Evolutionary conservation across 2,888 invertebrate genomes (phyloP).

Genomic region (Pristionchus exspectatus): DNA sequence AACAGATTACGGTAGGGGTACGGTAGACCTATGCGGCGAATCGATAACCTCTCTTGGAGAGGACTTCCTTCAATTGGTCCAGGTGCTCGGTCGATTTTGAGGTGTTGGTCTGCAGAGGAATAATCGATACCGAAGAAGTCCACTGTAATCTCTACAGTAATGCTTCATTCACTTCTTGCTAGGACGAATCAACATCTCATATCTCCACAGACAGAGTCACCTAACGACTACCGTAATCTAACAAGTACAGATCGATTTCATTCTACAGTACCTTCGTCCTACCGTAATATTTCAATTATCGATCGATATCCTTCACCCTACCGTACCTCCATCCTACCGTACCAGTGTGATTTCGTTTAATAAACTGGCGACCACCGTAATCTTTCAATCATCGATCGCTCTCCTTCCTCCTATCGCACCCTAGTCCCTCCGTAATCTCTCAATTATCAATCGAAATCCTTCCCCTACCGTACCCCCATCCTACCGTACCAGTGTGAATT

Average conservation of each 20-base stretch:
- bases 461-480: background rate
- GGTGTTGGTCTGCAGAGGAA: conserved; percentile 16
- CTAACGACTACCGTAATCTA: too few relatives aligned
- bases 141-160: background rate
- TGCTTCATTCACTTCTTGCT: too few relatives aligned
- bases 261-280: too few relatives aligned
- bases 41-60: conserved; percentile 69
- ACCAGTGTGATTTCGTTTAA: too few relatives aligned
- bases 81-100: conserved; percentile 44
- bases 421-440: background rate
- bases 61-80: conserved; percentile 62
- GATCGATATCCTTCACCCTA: too few relatives aligned
- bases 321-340: too few relatives aligned
- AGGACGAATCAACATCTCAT: too few relatives aligned
- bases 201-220: too few relatives aligned
- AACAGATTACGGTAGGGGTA: conserved; percentile 11
- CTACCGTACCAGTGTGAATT: conserved; percentile 58
- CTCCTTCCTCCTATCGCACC: background rate
- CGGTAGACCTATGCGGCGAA: conserved; percentile 57
- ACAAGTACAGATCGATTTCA: too few relatives aligned
- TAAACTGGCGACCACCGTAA: background rate
- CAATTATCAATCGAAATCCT: background rate
- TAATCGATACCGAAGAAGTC: background rate
- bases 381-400: background rate
- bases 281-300: too few relatives aligned